Conservation (phyloP, 2,797 vertebrate genomes). For the Bradypodion pumilum region DNA sequence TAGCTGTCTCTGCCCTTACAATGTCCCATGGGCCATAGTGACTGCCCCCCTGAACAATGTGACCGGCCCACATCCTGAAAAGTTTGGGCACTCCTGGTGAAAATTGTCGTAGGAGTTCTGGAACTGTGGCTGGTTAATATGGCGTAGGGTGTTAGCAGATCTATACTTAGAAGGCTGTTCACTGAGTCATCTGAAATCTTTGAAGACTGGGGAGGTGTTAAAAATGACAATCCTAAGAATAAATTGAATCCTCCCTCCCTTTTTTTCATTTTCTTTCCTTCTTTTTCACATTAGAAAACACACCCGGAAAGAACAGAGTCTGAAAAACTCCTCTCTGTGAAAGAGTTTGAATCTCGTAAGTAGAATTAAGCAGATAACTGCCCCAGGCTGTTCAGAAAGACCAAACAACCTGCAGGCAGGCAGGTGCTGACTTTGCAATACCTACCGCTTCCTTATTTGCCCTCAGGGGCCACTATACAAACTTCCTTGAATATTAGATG, state of each 20-base stretch:
- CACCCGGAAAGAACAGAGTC: slow-evolving; percentile 78
- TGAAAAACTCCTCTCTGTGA: slow-evolving; percentile 74
- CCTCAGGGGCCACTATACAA: not conserved
- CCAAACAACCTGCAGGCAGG: no score
- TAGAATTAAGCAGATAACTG: slow-evolving; percentile 50
- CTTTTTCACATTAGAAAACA: slow-evolving; percentile 66
- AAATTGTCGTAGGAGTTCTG: slow-evolving; percentile 58
- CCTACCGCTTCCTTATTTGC: no score
- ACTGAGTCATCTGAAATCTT: not conserved
- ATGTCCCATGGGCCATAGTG: no score
- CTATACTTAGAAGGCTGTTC: slow-evolving; percentile 40
- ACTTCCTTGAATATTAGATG: not conserved
- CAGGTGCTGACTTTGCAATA: not conserved
- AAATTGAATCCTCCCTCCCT: not conserved
- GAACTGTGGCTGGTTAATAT: slow-evolving; percentile 39
- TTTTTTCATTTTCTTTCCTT: not conserved
- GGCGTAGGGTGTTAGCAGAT: not conserved
- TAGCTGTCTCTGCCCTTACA: no score
- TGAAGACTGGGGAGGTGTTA: not conserved
- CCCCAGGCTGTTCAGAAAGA: no score
- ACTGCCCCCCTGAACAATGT: no score
- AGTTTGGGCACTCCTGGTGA: no score
- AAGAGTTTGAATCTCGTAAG: slow-evolving; percentile 84
- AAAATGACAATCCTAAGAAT: not conserved
- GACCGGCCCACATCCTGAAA: no score